phyloP scores from a whole-genome alignment of 2,888 invertebrate genomes.

The Melanostoma scalare region DNA sequence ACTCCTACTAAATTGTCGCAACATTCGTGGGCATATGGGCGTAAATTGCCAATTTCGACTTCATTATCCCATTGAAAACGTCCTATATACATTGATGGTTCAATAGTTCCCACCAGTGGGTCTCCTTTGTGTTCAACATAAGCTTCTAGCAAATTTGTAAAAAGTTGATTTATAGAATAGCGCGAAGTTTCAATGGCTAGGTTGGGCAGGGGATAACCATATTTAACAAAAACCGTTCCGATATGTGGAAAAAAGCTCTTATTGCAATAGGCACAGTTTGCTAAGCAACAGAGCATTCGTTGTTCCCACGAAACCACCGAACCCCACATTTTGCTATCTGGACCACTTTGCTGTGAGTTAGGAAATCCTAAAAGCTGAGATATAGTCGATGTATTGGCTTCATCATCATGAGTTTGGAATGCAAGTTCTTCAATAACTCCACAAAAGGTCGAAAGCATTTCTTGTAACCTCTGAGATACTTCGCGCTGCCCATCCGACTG shows the following conservation, averaged over 20 bases:
- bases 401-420: conserved; percentile 86
- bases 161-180: conserved; percentile 83
- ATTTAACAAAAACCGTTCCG: conserved; percentile 84
- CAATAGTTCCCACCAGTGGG: conserved; percentile 97
- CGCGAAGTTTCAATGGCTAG: conserved; percentile 87
- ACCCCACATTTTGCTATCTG: conserved; percentile 75
- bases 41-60: conserved; percentile 88
- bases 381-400: conserved; percentile 83
- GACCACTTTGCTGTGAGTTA: conserved; percentile 79
- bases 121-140: conserved; percentile 95
- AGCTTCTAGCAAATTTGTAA: conserved; percentile 86
- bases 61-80: conserved; percentile 93
- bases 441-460: conserved; percentile 85
- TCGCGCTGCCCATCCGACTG: conserved; percentile 81
- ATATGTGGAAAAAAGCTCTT: conserved; percentile 89
- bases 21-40: conserved; percentile 94
- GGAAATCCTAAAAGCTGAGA: conserved; percentile 87
- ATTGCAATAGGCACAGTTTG: conserved; percentile 93
- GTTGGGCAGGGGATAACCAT: conserved; percentile 89
- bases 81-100: conserved; percentile 97
- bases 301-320: conserved; percentile 87
- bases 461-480: conserved; percentile 83
- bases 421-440: conserved; percentile 89
- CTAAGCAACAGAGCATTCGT: conserved; percentile 91
- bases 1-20: conserved; percentile 88